These are phyloP conservation scores for Hylia prasina DNA, from an alignment of 2,113 vertebrate species.

Conservation along the genomic window DNA sequence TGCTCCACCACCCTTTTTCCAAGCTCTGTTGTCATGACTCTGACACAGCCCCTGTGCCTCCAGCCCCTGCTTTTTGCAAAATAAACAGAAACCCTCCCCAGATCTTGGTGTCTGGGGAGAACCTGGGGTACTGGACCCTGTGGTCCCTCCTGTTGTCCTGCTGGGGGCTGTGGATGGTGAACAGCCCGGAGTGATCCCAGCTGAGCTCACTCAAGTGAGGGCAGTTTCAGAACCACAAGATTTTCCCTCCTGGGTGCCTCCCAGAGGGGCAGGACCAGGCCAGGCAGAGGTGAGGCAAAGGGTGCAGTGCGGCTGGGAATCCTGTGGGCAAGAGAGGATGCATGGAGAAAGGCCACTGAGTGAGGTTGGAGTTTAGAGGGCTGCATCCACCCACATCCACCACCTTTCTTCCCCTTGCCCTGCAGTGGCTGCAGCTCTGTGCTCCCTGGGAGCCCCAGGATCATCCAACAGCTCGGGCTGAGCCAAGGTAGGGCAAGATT, in stretches of 20 bases:
- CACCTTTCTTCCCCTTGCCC: not conserved
- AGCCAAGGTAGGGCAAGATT: not conserved
- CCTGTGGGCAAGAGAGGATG: accelerated
- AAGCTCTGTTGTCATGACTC: not conserved
- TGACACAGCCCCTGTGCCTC: not conserved
- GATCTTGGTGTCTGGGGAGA: not conserved
- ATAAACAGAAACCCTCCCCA: not conserved
- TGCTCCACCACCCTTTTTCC: not conserved
- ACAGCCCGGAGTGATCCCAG: not conserved
- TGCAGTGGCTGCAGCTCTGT: not conserved
- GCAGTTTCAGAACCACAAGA: not conserved
- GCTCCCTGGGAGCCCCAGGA: not conserved
- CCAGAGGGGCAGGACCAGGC: not conserved
- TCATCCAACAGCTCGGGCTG: not conserved
- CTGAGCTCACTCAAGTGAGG: not conserved
- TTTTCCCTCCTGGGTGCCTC: not conserved
- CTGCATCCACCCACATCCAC: not conserved
- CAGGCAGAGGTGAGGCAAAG: not conserved
- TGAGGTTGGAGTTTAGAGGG: not conserved
- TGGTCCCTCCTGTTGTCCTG: not conserved
- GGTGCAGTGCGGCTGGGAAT: not conserved
- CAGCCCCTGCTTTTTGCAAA: not conserved
- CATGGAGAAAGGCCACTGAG: not conserved
- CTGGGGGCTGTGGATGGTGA: not conserved
- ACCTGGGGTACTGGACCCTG: not conserved